Percentiles rank a stretch among this genome's conserved stretches.
Conservation (phyloP, 53 echinoderm and acorn worm genomes). For the Paelopatides confundens region DNA sequence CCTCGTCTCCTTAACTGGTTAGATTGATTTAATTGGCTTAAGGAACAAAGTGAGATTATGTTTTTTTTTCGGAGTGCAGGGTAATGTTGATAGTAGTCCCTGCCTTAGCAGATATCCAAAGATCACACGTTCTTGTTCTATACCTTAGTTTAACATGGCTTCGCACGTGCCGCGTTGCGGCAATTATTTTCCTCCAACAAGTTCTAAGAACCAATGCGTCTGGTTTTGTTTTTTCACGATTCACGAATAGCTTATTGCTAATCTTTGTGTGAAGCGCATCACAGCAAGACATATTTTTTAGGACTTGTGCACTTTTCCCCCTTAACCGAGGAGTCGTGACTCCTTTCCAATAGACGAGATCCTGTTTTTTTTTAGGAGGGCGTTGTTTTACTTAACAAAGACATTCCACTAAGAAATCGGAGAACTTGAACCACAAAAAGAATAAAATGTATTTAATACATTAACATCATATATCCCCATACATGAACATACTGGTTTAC, state of each 20-base stretch:
- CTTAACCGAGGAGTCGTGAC: neutral
- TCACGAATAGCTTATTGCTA: neutral
- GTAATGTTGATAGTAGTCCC: neutral
- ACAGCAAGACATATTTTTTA: slow-evolving; percentile 16
- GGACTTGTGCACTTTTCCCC: slow-evolving; percentile 39
- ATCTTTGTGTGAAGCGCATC: slow-evolving; percentile 15
- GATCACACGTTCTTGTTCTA: slow-evolving; percentile 37
- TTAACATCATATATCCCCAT: too few species aligned
- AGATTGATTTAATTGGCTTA: slow-evolving; percentile 41
- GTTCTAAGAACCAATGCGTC: slow-evolving; percentile 14
- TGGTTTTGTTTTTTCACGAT: slow-evolving; percentile 50
- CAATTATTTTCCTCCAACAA: slow-evolving; percentile 40
- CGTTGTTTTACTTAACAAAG: neutral
- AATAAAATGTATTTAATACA: too few species aligned
- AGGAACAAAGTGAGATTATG: slow-evolving; percentile 39
- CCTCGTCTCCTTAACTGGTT: neutral
- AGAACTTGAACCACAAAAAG: neutral
- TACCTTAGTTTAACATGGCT: slow-evolving; percentile 10
- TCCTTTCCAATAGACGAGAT: neutral
- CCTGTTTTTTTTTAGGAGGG: neutral
- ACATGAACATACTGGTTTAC: too few species aligned
- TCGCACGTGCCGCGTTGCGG: slow-evolving; percentile 40
- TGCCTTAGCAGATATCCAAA: neutral
- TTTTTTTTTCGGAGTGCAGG: neutral
- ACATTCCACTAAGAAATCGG: neutral